These are phyloP conservation scores for Plutella xylostella DNA, from an alignment of 2,888 invertebrate genomes.

Conservation along the genomic window DNA sequence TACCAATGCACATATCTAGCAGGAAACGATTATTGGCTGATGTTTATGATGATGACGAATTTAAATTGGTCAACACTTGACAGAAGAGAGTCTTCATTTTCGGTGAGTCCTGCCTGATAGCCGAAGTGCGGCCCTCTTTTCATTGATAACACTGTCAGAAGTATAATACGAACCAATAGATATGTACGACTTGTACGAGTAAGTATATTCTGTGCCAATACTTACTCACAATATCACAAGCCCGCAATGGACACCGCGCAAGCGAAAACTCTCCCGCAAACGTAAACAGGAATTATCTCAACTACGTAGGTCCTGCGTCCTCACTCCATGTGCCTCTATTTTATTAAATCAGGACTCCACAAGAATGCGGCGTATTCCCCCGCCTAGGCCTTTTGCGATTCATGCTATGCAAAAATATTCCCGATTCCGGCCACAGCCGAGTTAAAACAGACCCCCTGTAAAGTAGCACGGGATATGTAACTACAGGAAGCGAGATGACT, in stretches of 20 bases:
- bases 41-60: too few relatives aligned
- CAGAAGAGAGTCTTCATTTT: too few relatives aligned
- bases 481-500: conserved; percentile 5
- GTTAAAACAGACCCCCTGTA: conserved; percentile 23
- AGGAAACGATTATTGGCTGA: too few relatives aligned
- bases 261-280: conserved; percentile 2
- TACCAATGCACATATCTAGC: too few relatives aligned
- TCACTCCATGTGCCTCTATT: conserved; percentile 42
- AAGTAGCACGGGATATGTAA: conserved; percentile 3
- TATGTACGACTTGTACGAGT: too few relatives aligned
- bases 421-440: conserved; percentile 46
- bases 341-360: conserved; percentile 55
- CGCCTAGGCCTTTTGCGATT: conserved; percentile 41
- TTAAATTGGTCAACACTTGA: too few relatives aligned
- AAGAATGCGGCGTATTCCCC: conserved; percentile 38
- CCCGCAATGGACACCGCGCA: neutral
- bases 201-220: too few relatives aligned
- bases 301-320: conserved; percentile 24
- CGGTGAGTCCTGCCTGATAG: too few relatives aligned
- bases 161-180: too few relatives aligned
- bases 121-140: too few relatives aligned
- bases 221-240: neutral
- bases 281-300: conserved; percentile 23
- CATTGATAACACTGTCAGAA: too few relatives aligned
- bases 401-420: conserved; percentile 61